A percentile compares a stretch with the other conserved stretches of the same genome.
phyloP scores from a whole-genome alignment of 2,113 vertebrate species.

The Chionis minor region DNA sequence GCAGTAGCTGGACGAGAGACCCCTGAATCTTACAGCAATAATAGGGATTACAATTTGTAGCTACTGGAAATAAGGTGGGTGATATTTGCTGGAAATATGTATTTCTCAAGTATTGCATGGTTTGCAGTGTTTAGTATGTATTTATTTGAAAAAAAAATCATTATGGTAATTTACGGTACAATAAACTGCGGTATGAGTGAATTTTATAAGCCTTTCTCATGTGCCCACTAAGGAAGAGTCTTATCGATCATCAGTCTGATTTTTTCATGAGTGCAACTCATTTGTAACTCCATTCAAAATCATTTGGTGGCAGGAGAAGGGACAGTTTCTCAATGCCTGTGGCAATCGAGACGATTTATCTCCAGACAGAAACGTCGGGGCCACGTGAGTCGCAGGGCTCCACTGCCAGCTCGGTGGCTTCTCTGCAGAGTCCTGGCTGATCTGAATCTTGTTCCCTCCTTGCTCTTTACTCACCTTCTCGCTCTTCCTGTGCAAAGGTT shows the following conservation, averaged over 20 bases:
- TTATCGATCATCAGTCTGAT: background rate
- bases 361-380: background rate
- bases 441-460: background rate
- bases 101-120: background rate
- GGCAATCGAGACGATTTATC: background rate
- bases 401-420: accelerated
- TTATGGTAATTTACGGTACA: background rate
- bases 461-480: background rate
- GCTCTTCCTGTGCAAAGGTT: background rate
- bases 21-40: background rate
- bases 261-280: background rate
- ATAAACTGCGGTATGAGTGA: background rate
- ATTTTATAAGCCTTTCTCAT: background rate
- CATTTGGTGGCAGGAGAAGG: background rate
- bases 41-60: background rate
- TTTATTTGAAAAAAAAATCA: background rate
- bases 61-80: background rate
- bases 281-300: background rate
- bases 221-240: background rate
- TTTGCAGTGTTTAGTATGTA: background rate
- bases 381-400: accelerated
- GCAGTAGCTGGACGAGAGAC: background rate
- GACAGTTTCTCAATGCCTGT: background rate
- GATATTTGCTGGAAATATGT: background rate
- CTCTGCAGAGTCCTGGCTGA: background rate